Percentiles rank a stretch among this genome's conserved stretches.
These are phyloP conservation scores for Sarcophaga variegata DNA, from an alignment of 2,888 invertebrate species.

Conservation along the genomic window DNA sequence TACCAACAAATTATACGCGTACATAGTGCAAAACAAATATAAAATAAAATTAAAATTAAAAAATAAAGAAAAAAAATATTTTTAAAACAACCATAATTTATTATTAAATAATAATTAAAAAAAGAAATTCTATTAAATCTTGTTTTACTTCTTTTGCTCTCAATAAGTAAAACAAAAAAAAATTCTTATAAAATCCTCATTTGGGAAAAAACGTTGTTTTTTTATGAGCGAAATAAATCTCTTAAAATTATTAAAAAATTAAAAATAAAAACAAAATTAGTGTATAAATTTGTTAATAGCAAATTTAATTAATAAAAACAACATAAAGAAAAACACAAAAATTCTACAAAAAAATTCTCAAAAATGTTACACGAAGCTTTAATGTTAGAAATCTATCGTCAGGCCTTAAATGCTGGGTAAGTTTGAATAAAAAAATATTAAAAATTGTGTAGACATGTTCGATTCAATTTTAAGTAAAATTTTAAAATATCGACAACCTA, in stretches of 20 bases:
- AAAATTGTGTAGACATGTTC: neutral
- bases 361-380: conserved; percentile 81
- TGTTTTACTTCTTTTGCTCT: neutral
- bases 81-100: conserved; percentile 26
- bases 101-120: conserved; percentile 31
- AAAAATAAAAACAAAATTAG: neutral
- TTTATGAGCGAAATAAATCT: neutral
- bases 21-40: conserved; percentile 77
- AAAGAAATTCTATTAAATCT: conserved; percentile 38
- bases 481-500: too few species aligned
- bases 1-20: conserved; percentile 75
- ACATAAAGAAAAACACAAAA: conserved; percentile 70
- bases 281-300: neutral
- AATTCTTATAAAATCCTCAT: neutral
- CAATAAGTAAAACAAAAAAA: neutral
- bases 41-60: conserved; percentile 58
- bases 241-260: neutral
- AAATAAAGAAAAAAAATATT: conserved; percentile 56
- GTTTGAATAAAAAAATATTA: conserved; percentile 48
- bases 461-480: too few species aligned
- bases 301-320: neutral
- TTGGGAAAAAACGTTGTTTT: neutral
- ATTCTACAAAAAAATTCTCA: conserved; percentile 76
- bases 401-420: conserved; percentile 81
- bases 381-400: conserved; percentile 81